Evolutionary conservation across 2,797 vertebrate genomes (phyloP).

Genomic region (Podargus strigoides): DNA sequence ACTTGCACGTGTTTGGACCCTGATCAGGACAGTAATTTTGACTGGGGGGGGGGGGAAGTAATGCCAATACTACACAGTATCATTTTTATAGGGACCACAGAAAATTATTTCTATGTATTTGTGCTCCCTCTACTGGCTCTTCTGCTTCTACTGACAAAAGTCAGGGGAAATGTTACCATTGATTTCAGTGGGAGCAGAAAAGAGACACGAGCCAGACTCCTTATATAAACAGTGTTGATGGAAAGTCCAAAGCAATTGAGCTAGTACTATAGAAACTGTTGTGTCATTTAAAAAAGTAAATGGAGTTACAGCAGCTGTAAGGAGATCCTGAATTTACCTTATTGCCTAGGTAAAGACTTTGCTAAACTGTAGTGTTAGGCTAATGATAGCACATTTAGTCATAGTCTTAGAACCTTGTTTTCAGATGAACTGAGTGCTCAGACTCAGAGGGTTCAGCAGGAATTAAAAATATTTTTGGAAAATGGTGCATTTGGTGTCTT

Average conservation of each 20-base stretch:
- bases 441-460: neutral
- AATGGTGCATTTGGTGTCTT: neutral
- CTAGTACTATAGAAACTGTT: neutral
- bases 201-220: neutral
- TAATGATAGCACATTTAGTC: neutral
- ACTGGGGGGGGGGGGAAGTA: fast-evolving
- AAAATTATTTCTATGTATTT: constrained; percentile 15
- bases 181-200: neutral
- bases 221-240: neutral
- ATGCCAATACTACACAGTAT: neutral
- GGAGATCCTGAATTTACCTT: neutral
- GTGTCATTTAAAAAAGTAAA: neutral
- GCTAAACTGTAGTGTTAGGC: neutral
- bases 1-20: neutral
- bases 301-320: neutral
- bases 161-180: neutral
- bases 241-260: neutral
- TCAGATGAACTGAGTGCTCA: neutral
- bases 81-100: neutral
- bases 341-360: neutral
- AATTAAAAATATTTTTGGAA: neutral
- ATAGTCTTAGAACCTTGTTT: neutral
- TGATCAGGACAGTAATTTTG: neutral
- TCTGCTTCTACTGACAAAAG: neutral
- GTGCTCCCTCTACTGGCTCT: constrained; percentile 60